A percentile compares a stretch with the other conserved stretches of the same genome.
These are phyloP conservation scores for Seira ritae DNA, from an alignment of 2,888 invertebrate species.

Conservation along the genomic window DNA sequence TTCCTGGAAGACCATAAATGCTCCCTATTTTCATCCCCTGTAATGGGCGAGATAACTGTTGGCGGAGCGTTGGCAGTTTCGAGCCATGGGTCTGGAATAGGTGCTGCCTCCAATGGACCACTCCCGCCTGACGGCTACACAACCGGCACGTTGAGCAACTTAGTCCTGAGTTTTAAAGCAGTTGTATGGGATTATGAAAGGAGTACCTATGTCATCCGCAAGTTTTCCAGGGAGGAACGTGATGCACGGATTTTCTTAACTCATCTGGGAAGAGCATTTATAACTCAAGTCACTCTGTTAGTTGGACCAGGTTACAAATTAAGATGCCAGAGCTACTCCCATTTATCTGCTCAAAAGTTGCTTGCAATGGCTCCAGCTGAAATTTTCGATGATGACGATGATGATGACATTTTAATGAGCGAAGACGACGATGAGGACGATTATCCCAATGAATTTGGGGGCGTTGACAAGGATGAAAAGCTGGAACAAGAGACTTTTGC, in stretches of 20 bases:
- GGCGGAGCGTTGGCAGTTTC: conserved; percentile 63
- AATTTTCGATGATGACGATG: background rate
- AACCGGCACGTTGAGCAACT: conserved; percentile 60
- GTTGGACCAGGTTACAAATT: conserved; percentile 50
- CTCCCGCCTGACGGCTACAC: conserved; percentile 36
- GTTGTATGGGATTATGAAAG: conserved; percentile 55
- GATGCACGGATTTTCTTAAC: conserved; percentile 55
- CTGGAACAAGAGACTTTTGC: conserved; percentile 35
- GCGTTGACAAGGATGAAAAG: background rate
- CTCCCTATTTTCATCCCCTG: conserved; percentile 44
- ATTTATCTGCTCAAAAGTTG: conserved; percentile 42
- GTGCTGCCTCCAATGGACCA: background rate
- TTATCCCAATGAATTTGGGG: no score
- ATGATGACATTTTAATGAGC: background rate
- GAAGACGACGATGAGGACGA: background rate
- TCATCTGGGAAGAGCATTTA: conserved; percentile 50
- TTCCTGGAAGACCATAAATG: conserved; percentile 56
- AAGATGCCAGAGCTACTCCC: conserved; percentile 19
- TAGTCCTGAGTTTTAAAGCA: conserved; percentile 57
- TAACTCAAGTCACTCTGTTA: conserved; percentile 39
- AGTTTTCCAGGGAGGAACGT: conserved; percentile 52
- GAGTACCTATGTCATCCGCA: conserved; percentile 42
- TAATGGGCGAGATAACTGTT: conserved; percentile 55
- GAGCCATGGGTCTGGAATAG: conserved; percentile 58
- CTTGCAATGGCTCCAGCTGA: background rate